These are phyloP conservation scores for Petrocephalus schoutedeni DNA, from an alignment of 2,797 vertebrate genomes.

Conservation along the genomic window DNA sequence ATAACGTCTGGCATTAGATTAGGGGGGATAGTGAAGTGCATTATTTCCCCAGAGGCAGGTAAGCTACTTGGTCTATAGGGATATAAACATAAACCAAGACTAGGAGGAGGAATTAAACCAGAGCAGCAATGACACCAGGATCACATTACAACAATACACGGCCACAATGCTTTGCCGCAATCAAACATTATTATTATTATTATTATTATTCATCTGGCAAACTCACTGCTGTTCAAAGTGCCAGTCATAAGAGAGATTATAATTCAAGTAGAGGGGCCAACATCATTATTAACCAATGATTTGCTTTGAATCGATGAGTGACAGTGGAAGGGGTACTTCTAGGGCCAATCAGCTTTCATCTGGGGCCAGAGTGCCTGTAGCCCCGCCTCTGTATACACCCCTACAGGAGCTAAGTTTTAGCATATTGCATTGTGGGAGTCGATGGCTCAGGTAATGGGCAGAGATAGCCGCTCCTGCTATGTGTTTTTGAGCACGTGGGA, in stretches of 20 bases:
- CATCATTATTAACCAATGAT: neutral
- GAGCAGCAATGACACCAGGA: neutral
- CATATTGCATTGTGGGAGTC: neutral
- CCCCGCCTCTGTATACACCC: neutral
- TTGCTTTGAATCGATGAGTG: neutral
- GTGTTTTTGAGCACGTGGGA: neutral
- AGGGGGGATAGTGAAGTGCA: neutral
- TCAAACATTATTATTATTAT: neutral
- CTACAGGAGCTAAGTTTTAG: neutral
- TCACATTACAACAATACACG: neutral
- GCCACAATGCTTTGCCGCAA: neutral
- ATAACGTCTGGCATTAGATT: neutral
- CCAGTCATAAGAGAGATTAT: neutral
- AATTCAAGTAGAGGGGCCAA: neutral
- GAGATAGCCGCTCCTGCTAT: neutral
- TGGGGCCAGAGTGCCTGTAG: neutral
- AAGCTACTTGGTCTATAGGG: neutral
- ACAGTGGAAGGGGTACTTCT: neutral
- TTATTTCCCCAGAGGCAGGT: neutral
- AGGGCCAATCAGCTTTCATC: neutral
- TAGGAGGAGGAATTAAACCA: neutral
- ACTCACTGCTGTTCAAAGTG: neutral
- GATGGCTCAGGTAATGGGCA: neutral
- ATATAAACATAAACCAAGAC: slow-evolving; percentile 4
- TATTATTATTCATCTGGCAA: neutral